phyloP scores from a whole-genome alignment of 2,797 vertebrate species.

The Dipus sagitta region DNA sequence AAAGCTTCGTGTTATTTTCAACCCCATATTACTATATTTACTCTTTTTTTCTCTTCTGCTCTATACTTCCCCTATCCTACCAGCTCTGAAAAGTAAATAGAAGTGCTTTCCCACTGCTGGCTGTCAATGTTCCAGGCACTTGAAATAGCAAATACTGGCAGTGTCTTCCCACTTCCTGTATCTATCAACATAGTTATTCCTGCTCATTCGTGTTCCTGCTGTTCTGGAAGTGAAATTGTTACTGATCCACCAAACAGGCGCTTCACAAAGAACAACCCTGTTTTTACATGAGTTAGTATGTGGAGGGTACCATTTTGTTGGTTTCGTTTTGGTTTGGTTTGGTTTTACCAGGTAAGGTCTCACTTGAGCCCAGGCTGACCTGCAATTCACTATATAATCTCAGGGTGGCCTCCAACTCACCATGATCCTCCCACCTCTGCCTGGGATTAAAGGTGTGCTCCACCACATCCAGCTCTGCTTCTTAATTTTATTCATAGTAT shows the following conservation, averaged over 20 bases:
- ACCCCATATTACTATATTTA: slow-evolving; percentile 9
- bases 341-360: no score
- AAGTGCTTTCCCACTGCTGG: background rate
- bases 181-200: background rate
- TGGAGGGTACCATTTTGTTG: no score
- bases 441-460: no score
- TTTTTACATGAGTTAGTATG: slow-evolving; percentile 7
- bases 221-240: slow-evolving; percentile 4
- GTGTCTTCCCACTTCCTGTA: slow-evolving; percentile 18
- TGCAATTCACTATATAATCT: no score
- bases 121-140: background rate
- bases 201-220: slow-evolving; percentile 42
- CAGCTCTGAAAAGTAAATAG: slow-evolving; percentile 27
- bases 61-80: background rate
- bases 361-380: no score
- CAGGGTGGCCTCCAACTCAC: no score
- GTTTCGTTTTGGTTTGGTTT: no score
- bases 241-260: background rate
- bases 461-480: no score
- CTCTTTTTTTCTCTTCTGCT: background rate
- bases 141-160: background rate
- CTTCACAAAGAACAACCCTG: slow-evolving; percentile 32
- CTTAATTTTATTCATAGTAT: background rate
- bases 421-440: no score
- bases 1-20: background rate